Conservation (phyloP, 2,113 vertebrate genomes). For the Dolichallabes microphthalmus region DNA sequence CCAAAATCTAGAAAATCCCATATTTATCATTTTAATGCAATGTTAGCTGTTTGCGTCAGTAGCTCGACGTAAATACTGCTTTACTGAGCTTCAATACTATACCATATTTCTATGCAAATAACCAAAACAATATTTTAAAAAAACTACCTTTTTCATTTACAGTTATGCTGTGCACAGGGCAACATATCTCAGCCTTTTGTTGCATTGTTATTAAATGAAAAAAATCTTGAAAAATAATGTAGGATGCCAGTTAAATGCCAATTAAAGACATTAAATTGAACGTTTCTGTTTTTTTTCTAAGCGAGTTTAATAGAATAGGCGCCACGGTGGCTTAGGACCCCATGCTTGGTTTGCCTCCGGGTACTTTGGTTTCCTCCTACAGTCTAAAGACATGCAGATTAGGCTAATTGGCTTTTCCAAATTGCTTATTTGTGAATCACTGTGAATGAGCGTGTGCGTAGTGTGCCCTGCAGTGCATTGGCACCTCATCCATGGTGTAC, state of each 20-base stretch:
- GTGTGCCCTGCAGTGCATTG: too few species aligned
- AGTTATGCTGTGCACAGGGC: neutral
- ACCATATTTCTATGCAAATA: neutral
- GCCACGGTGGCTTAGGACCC: too few species aligned
- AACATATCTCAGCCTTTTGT: neutral
- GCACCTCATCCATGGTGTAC: too few species aligned
- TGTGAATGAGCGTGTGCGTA: too few species aligned
- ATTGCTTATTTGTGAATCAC: too few species aligned
- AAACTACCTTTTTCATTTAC: neutral
- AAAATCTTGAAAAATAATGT: neutral
- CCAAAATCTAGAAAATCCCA: neutral
- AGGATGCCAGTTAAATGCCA: neutral
- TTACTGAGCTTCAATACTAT: neutral
- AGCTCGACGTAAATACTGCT: neutral
- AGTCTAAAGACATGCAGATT: too few species aligned
- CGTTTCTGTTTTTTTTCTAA: neutral
- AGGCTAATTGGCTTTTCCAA: too few species aligned
- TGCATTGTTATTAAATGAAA: neutral
- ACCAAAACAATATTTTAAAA: neutral
- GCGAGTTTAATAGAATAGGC: too few species aligned
- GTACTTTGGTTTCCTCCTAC: too few species aligned
- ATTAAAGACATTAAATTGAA: neutral
- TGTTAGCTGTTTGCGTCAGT: neutral
- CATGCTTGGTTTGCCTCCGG: too few species aligned
- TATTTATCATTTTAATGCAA: neutral